Percentiles rank a stretch among this genome's conserved stretches.
These are phyloP conservation scores for Tonatia bakeri DNA, from an alignment of 2,113 vertebrate genomes.

Conservation along the genomic window DNA sequence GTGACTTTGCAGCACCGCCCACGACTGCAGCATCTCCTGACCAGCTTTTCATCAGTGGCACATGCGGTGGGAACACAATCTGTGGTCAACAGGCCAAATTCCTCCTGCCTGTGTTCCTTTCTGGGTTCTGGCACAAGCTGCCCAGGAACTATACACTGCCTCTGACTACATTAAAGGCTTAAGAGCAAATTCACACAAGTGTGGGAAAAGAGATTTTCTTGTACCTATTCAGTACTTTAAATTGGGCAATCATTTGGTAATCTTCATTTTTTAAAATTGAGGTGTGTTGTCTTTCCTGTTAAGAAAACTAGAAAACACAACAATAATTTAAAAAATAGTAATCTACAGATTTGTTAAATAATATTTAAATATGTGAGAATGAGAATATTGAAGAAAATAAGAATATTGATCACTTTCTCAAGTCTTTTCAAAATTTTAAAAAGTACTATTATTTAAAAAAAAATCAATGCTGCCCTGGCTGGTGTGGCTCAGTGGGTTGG, in stretches of 20 bases:
- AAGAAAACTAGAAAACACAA: not conserved
- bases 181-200: not conserved
- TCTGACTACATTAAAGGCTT: not conserved
- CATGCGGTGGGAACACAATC: fast-evolving
- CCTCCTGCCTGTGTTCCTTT: not conserved
- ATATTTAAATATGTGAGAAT: not conserved
- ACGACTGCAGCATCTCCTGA: fast-evolving
- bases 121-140: not conserved
- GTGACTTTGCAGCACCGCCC: not conserved
- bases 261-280: not conserved
- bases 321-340: not conserved
- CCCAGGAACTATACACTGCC: fast-evolving
- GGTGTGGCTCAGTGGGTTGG: not conserved
- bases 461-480: not conserved
- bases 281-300: not conserved
- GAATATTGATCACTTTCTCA: not conserved
- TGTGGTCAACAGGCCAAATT: not conserved
- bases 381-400: not conserved
- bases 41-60: not conserved
- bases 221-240: not conserved
- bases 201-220: not conserved
- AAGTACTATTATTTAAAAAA: not conserved
- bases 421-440: not conserved
- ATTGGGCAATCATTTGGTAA: not conserved
- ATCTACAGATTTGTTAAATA: not conserved